phyloP scores from a whole-genome alignment of 2,888 invertebrate genomes.

The Sturmia bella region DNA sequence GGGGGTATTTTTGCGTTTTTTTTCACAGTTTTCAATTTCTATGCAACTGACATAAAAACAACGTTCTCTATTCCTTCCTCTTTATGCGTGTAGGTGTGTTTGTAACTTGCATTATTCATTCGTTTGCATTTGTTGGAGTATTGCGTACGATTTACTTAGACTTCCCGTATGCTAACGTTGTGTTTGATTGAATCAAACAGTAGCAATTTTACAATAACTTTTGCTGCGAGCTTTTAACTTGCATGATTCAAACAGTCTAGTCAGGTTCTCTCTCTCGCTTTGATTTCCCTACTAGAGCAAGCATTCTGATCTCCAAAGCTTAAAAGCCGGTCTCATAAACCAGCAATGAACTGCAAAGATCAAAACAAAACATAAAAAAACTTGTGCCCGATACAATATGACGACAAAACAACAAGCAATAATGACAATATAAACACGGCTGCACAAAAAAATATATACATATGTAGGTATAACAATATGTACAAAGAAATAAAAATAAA shows the following conservation, averaged over 20 bases:
- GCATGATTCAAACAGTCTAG: slow-evolving; percentile 13
- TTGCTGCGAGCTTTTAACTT: too few species aligned
- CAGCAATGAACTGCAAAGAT: slow-evolving; percentile 56
- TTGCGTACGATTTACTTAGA: too few species aligned
- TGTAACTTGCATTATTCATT: too few species aligned
- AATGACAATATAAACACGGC: slow-evolving; percentile 28
- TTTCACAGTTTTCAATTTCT: too few species aligned
- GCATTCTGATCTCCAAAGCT: slow-evolving; percentile 17
- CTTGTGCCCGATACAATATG: slow-evolving; percentile 35
- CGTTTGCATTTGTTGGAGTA: too few species aligned
- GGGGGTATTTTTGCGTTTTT: too few species aligned
- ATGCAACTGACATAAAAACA: too few species aligned
- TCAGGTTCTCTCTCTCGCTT: slow-evolving; percentile 22
- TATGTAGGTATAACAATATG: slow-evolving; percentile 39
- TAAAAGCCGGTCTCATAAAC: slow-evolving; percentile 67
- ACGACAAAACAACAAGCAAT: slow-evolving; percentile 27
- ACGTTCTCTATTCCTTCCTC: too few species aligned
- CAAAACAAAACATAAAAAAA: slow-evolving; percentile 44
- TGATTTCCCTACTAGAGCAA: not conserved
- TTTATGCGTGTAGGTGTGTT: too few species aligned
- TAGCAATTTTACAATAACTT: too few species aligned
- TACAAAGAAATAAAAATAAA: slow-evolving; percentile 42
- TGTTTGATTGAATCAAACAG: too few species aligned
- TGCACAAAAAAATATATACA: slow-evolving; percentile 34
- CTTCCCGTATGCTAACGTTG: too few species aligned